These are phyloP conservation scores for Epistrophe eligans DNA, from an alignment of 2,888 invertebrate genomes.

Conservation along the genomic window DNA sequence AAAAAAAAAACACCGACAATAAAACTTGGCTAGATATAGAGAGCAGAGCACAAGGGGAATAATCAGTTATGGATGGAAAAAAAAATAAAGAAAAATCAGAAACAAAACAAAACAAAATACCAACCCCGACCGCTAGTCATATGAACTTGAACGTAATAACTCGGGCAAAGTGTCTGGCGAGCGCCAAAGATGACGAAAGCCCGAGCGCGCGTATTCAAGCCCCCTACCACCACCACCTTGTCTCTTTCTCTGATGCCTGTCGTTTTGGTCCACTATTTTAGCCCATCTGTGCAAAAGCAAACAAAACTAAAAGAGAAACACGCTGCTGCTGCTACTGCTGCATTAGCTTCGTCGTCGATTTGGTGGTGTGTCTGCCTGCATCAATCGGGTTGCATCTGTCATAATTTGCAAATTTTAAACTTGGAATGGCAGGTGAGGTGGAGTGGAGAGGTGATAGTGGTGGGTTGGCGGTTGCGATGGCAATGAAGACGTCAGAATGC, in stretches of 20 bases:
- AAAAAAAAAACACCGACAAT: conserved; percentile 13
- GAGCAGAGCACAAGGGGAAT: not conserved
- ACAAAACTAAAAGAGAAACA: conserved; percentile 18
- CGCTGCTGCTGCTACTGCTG: not conserved
- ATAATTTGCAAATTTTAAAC: conserved; percentile 62
- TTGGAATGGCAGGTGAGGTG: conserved; percentile 25
- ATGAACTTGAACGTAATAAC: conserved; percentile 77
- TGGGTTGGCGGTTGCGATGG: conserved; percentile 45
- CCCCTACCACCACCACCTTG: not conserved
- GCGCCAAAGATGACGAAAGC: conserved; percentile 76
- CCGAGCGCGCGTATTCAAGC: conserved; percentile 50
- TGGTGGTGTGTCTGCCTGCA: conserved; percentile 25
- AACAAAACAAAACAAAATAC: conserved; percentile 45
- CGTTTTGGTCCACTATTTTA: conserved; percentile 18
- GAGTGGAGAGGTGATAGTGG: not conserved
- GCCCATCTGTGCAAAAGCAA: conserved; percentile 34
- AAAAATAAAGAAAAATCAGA: conserved; percentile 28
- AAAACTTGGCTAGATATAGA: conserved; percentile 39
- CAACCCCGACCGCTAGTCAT: conserved; percentile 70
- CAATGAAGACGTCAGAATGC: conserved; percentile 72
- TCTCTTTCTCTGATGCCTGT: not conserved
- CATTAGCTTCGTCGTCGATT: conserved; percentile 15
- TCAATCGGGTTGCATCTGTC: conserved; percentile 69
- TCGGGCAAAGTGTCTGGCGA: conserved; percentile 72
- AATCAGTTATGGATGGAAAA: not conserved